Evolutionary conservation across 2,888 invertebrate species (phyloP).

Genomic region (Andrena haemorrhoa): DNA sequence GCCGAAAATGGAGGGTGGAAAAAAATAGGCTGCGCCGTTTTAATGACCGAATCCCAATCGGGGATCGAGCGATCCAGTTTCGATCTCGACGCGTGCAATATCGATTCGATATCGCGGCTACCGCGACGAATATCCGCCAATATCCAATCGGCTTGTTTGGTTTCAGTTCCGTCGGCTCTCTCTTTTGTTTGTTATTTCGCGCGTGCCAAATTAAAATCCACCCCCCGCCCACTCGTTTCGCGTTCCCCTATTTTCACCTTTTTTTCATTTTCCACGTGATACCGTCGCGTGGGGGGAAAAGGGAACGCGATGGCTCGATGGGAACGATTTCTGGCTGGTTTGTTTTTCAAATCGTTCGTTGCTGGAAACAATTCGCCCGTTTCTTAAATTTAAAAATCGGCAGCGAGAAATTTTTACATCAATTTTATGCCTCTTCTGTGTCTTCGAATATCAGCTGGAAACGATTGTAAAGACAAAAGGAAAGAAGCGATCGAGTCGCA

Average conservation of each 20-base stretch:
- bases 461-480: no score
- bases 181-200: slow-evolving; percentile 78
- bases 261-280: slow-evolving; percentile 44
- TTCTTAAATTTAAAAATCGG: slow-evolving; percentile 1
- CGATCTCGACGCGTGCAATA: slow-evolving; percentile 67
- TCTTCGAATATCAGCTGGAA: no score
- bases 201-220: slow-evolving; percentile 73
- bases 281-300: not conserved
- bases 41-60: slow-evolving; percentile 68
- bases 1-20: slow-evolving; percentile 6
- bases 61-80: slow-evolving; percentile 65
- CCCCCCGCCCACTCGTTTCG: slow-evolving; percentile 47
- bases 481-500: slow-evolving; percentile 27
- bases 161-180: slow-evolving; percentile 74
- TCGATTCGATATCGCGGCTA: slow-evolving; percentile 64
- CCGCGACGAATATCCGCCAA: slow-evolving; percentile 43
- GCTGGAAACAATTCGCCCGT: not conserved
- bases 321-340: slow-evolving; percentile 27
- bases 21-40: slow-evolving; percentile 39
- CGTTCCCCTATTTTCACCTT: slow-evolving; percentile 19
- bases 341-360: slow-evolving; percentile 21
- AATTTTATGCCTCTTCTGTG: no score
- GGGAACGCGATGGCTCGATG: not conserved
- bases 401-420: not conserved
- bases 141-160: slow-evolving; percentile 79